Evolutionary conservation across 2,797 vertebrate species (phyloP), one percentile per base, ranked within the genome.

Genomic region (Melanotaenia maccullochi): DNA sequence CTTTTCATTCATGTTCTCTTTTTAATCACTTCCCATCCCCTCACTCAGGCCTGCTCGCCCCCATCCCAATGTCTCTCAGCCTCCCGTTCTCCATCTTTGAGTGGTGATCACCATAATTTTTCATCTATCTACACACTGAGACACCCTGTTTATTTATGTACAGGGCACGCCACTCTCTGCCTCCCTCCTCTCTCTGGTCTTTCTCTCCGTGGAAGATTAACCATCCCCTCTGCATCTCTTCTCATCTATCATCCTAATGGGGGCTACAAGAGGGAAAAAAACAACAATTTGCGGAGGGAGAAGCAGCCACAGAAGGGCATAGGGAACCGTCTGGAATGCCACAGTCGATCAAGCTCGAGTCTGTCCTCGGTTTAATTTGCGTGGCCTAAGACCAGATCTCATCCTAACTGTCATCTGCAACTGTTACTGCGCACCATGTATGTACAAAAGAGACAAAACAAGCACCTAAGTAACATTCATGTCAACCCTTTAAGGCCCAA

Each of bases 171-270:
- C 20, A 42, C 73, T 73, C 73, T 61, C 69, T 47, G 30, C 64
- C 76, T 22, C 73, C 67, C 68, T 25, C 70, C 61, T 60, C 75
- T 68, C 51, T 20, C 70, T 59, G 68, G 47, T 86, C 79, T 78
- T 75, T 80, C 78, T 85, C 74, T 69, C 70, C 63, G 69, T 86
- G 86, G 90, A 90, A 92, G 84, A 91, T 91, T 82, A 90, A 88
- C 85, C 87, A 85, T 90, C 88, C 79, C 78, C 82, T 89, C 83
- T 81, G 82, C 89, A 89, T 88, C 82, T 89, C 84, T 22, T 82
- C 87, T 92, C 90, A 93, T 93, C 87, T 87, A 86, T 93, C 92
- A 92, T 92, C 90, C 79, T 93, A 92, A 94, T 91, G 85, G 86
- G 75, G 76, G 82, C 88, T 85, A 84, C 80, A 77, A 68, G 65